Conservation (phyloP, 2,888 invertebrate genomes). For the Trichogramma evanescens region DNA sequence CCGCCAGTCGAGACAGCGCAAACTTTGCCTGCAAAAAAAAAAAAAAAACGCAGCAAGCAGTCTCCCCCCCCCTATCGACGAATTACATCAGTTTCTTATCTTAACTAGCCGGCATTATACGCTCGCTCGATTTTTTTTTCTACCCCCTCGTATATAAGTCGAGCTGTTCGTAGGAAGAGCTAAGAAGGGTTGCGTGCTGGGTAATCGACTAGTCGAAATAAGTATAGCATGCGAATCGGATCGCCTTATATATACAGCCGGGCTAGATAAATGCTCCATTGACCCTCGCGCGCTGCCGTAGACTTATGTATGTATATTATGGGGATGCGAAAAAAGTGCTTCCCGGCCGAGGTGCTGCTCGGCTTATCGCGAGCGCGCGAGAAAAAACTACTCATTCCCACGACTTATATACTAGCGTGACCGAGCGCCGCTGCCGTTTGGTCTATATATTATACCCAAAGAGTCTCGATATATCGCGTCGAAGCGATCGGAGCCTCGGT, state of each 20-base stretch:
- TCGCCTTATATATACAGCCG: slow-evolving; percentile 1
- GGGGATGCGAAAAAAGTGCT: slow-evolving; percentile 1
- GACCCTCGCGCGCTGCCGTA: background rate
- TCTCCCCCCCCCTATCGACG: too few species aligned
- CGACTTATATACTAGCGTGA: background rate
- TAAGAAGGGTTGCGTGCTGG: background rate
- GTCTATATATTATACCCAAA: background rate
- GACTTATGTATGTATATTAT: background rate
- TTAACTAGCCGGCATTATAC: slow-evolving; percentile 16
- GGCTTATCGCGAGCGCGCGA: slow-evolving; percentile 6
- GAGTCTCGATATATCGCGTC: background rate
- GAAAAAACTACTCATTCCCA: slow-evolving; percentile 15
- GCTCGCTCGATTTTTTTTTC: background rate
- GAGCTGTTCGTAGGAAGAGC: background rate
- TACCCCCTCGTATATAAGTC: background rate
- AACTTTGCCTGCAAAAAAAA: too few species aligned
- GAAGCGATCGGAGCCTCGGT: background rate
- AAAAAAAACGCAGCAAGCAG: too few species aligned
- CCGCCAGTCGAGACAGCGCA: too few species aligned
- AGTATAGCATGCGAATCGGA: slow-evolving; percentile 14
- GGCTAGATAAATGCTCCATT: slow-evolving; percentile 7
- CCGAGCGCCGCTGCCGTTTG: background rate
- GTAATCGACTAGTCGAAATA: too few species aligned
- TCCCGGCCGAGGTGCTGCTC: slow-evolving; percentile 3
- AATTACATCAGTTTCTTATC: slow-evolving; percentile 10